Evolutionary conservation across 64 coral and sea anemone species (phyloP), one percentile per base, ranked within the genome.

Genomic region (Trachythela sp.): DNA sequence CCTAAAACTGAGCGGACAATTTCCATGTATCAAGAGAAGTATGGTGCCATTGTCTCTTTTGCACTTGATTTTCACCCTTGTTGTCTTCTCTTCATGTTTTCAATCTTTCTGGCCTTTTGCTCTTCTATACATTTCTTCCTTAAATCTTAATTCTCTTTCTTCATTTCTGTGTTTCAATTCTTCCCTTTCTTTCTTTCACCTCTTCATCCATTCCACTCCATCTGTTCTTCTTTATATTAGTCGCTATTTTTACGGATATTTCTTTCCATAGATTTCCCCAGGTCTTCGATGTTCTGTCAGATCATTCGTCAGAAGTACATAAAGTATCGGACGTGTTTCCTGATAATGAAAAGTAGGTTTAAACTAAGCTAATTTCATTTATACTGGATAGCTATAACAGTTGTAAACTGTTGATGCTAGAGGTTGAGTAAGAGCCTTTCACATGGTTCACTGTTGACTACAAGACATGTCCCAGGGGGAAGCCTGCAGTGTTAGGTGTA

Each of bases 211-310:
- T 0, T 64, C 20, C 5, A n/a, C 20, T 22, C 6, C 56, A 18
- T 64, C 22, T 6, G 13, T 18, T 24, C 26, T 8, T 64, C 20
- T 52, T 52, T 2, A 52, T 52, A 52, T 52, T 11, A 52, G 13
- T 52, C 22, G 13, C 49, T 52, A 15, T 15, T 52, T 52, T 20
- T 20, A 11, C 22, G 49, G 22, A 27, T 24, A 27, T n/a, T 64
- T 67, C 85, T 40, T 85, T 86, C 17, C 38, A 40, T 14, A 99
- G 96, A 85, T 99, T 99, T 84, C 96, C 96, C n/a, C 77, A 90
- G 9, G n/a, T 99, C 27, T 99, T 99, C 89, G 96, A 99, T 22
- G 72, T 45, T 24, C 59, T 99, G 88, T 87, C 80, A 45, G 13
- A 75, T 77, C 33, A 54, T 72, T 32, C 39, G 67, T 80, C 76